Percentiles rank a stretch among this genome's conserved stretches.
Evolutionary conservation across 2,113 vertebrate genomes (phyloP).

Genomic region (Gasterosteus aculeatus): DNA sequence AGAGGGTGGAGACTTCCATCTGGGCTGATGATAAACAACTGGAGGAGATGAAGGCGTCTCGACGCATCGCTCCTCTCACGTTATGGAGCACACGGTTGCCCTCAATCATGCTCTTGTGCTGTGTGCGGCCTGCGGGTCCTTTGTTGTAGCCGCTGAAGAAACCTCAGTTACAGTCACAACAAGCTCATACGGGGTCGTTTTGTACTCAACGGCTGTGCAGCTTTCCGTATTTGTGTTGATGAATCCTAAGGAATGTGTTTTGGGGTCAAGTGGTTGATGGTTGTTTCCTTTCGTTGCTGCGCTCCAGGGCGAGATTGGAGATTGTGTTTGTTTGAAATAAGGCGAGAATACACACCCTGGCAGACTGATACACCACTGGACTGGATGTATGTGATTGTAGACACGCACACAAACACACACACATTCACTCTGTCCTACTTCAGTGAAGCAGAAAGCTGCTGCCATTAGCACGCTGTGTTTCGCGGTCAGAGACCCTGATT

Average conservation of each 20-base stretch:
- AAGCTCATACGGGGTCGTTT: conserved; percentile 50
- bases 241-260: conserved; percentile 56
- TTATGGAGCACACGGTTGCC: conserved; percentile 27
- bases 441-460: conserved; percentile 40
- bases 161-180: conserved; percentile 51
- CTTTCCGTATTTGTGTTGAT: conserved; percentile 32
- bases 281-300: conserved; percentile 61
- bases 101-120: conserved; percentile 22
- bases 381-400: conserved; percentile 5
- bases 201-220: conserved; percentile 10
- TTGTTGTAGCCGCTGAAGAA: conserved; percentile 14
- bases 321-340: conserved; percentile 19
- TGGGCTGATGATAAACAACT: conserved; percentile 49
- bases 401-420: conserved; percentile 18
- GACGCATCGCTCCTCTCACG: conserved; percentile 38
- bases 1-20: conserved; percentile 59
- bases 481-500: conserved; percentile 36
- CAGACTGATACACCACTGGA: conserved; percentile 10
- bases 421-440: conserved; percentile 43
- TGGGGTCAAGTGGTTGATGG: conserved; percentile 61
- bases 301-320: conserved; percentile 31
- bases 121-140: conserved; percentile 16
- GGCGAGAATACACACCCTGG: conserved; percentile 49
- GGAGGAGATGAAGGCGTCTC: conserved; percentile 46
- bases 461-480: conserved; percentile 10